Evolutionary conservation across 2,888 invertebrate genomes (phyloP), one percentile per base, ranked within the genome.

Genomic region (Pristionchus exspectatus): DNA sequence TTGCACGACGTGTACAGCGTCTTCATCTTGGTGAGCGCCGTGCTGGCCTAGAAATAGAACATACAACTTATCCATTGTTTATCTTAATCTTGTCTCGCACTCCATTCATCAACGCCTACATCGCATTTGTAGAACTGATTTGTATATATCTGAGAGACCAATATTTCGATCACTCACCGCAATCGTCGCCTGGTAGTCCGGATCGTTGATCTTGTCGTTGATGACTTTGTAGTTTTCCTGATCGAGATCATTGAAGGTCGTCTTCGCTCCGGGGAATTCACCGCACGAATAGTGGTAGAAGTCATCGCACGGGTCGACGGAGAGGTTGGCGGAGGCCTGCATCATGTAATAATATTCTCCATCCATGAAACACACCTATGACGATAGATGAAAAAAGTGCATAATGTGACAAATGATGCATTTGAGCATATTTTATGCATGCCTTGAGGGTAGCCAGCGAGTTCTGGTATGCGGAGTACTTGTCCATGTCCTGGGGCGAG

Each of bases 231-330:
- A 27, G 66, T 89, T 89, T 5, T 12, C 63, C 18, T 81, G 24
- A 30, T 89, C 89, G n/a, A 89, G 81, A 44, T 83, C 89, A 27
- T 89, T 74, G 89, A 90, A 90, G 74, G 85, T 90, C n/a, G 89
- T 84, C 86, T 38, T 33, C 27, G 18, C 16, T 66, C 89, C 77
- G 30, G 69, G 89, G 91, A 91, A 93, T 38, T 87, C 90, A 24
- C 93, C 93, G 85, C 94, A 94, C 16, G 94, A 91, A 88, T 94
- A 94, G 12, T 91, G 66, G 91, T 92, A 94, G 92, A 94, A 94
- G 87, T 94, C 93, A 63, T 92, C 89, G 91, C 94, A 94, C 16
- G 94, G 94, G 89, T 93, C 92, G 63, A 91, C 89, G n/a, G 89
- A 69, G 59, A 92, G 89, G 90, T 94, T 90, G 21, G 92, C 89